Evolutionary conservation across 2,888 invertebrate genomes (phyloP).

Genomic region (Timandra comae): DNA sequence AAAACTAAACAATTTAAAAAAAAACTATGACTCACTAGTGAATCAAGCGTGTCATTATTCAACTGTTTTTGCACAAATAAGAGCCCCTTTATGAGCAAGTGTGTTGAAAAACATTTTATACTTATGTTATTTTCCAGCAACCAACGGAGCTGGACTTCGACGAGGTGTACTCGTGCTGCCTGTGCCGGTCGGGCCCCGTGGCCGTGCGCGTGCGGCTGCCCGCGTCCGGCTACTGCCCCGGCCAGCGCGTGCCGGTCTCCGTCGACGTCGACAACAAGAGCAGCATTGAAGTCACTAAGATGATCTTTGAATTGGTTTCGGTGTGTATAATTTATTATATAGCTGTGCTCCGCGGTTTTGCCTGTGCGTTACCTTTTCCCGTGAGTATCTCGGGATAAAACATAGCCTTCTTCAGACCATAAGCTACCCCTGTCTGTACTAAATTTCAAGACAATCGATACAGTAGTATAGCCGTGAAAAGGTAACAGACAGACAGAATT

Average conservation of each 20-base stretch:
- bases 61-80: too few relatives aligned
- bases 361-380: not conserved
- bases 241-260: constrained; percentile 38
- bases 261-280: constrained; percentile 37
- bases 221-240: constrained; percentile 45
- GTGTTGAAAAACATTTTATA: too few relatives aligned
- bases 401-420: too few relatives aligned
- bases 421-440: too few relatives aligned
- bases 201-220: constrained; percentile 32
- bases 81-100: too few relatives aligned
- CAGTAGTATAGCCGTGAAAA: too few relatives aligned
- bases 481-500: too few relatives aligned
- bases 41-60: too few relatives aligned
- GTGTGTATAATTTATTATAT: constrained; percentile 28
- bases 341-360: constrained; percentile 2
- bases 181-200: constrained; percentile 30
- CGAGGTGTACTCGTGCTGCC: constrained; percentile 36
- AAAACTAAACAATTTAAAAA: too few relatives aligned
- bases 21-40: too few relatives aligned
- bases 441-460: too few relatives aligned
- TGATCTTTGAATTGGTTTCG: constrained; percentile 39
- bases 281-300: constrained; percentile 37
- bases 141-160: constrained; percentile 47
- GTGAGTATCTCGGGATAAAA: not conserved
- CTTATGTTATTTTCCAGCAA: too few relatives aligned